Evolutionary conservation across 2,113 vertebrate genomes (phyloP).

Genomic region (Carollia perspicillata): DNA sequence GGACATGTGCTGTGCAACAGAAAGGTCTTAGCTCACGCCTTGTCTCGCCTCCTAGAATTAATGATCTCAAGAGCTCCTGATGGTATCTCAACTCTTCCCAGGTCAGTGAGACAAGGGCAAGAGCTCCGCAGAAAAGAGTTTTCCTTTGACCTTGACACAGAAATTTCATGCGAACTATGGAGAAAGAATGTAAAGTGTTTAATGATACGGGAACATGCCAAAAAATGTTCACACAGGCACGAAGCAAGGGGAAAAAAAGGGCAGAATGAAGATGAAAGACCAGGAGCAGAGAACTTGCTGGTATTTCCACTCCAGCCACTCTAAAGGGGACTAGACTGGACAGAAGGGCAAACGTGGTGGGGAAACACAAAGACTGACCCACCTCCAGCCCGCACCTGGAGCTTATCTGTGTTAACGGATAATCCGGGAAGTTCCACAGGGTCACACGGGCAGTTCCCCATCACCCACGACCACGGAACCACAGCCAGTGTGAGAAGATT

Average conservation of each 20-base stretch:
- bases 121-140: not conserved
- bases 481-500: not conserved
- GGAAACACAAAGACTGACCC: not conserved
- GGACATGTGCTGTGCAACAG: not conserved
- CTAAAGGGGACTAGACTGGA: not conserved
- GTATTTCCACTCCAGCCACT: not conserved
- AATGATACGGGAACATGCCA: not conserved
- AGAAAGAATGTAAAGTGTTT: not conserved
- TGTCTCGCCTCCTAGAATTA: not conserved
- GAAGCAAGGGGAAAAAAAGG: not conserved
- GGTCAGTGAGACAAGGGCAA: no score
- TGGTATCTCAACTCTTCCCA: not conserved
- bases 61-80: not conserved
- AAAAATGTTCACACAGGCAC: not conserved
- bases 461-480: no score
- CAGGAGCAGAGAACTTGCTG: not conserved
- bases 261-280: not conserved
- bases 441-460: not conserved
- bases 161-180: not conserved
- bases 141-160: not conserved
- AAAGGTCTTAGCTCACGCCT: not conserved
- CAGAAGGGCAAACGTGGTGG: not conserved
- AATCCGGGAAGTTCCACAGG: not conserved
- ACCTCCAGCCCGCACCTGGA: conserved; percentile 6
- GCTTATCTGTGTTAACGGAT: not conserved